phyloP scores from a whole-genome alignment of 2,797 vertebrate genomes.

The Tauraco hartlaubi region DNA sequence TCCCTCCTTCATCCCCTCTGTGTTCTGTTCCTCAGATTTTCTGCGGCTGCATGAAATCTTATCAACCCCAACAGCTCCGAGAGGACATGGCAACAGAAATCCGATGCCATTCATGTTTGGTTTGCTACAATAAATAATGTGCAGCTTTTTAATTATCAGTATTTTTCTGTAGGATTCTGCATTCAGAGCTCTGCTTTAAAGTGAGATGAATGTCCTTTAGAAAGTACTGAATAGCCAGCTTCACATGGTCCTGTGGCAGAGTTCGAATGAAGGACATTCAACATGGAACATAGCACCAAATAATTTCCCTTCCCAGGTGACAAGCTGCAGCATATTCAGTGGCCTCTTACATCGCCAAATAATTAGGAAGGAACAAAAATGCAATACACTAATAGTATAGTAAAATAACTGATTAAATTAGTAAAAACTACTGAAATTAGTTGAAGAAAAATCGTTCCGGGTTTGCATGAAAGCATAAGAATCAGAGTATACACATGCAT shows the following conservation, averaged over 20 bases:
- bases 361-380: neutral
- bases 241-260: neutral
- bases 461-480: neutral
- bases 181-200: neutral
- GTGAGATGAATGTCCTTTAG: neutral
- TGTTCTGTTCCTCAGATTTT: conserved; percentile 35
- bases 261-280: neutral
- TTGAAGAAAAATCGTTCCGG: neutral
- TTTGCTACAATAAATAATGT: conserved; percentile 8
- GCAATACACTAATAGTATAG: neutral
- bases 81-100: conserved; percentile 36
- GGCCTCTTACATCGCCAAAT: neutral
- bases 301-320: neutral
- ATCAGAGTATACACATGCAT: accelerated
- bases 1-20: conserved; percentile 49
- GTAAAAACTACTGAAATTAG: neutral
- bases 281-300: neutral
- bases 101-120: conserved; percentile 1
- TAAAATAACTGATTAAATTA: neutral
- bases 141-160: neutral
- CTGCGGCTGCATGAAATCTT: conserved; percentile 58
- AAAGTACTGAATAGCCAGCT: neutral
- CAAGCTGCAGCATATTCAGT: neutral
- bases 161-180: neutral
- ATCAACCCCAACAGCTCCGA: conserved; percentile 41